Percentiles rank a stretch among this genome's conserved stretches.
phyloP scores from a whole-genome alignment of 1,140 invertebrate species.

The Papilio xuthus region DNA sequence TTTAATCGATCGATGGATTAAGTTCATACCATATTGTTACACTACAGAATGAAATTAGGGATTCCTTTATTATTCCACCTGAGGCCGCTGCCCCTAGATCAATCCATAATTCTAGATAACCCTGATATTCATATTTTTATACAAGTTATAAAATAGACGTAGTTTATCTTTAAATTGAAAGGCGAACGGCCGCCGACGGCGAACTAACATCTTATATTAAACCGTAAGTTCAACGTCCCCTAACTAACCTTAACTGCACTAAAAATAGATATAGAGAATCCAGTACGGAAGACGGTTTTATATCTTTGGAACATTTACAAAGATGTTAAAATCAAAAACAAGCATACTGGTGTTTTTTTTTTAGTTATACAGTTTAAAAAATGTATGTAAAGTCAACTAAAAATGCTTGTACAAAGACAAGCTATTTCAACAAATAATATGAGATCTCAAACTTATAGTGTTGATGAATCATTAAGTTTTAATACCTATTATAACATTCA shows the following conservation, averaged over 20 bases:
- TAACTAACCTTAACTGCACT: conserved; percentile 15
- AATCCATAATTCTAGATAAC: not conserved
- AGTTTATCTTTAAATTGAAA: not conserved
- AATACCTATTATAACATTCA: too few species aligned
- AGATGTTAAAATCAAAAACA: not conserved
- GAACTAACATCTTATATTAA: not conserved
- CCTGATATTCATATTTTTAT: not conserved
- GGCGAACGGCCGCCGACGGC: not conserved
- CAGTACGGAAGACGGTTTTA: not conserved
- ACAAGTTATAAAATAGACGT: not conserved
- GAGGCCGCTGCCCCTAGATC: not conserved
- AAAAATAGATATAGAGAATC: not conserved
- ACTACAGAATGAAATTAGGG: too few species aligned
- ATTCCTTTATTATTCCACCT: not conserved
- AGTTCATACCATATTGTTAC: too few species aligned
- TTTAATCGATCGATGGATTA: too few species aligned
- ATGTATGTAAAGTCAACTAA: too few species aligned
- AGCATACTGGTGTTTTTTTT: not conserved
- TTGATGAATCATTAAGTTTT: too few species aligned
- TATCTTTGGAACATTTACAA: not conserved
- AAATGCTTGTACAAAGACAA: too few species aligned
- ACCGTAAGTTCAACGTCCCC: not conserved
- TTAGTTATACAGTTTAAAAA: too few species aligned
- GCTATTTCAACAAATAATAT: too few species aligned
- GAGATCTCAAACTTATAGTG: too few species aligned